Evolutionary conservation across 2,888 invertebrate genomes (phyloP).

Genomic region (Mythimna pallens): DNA sequence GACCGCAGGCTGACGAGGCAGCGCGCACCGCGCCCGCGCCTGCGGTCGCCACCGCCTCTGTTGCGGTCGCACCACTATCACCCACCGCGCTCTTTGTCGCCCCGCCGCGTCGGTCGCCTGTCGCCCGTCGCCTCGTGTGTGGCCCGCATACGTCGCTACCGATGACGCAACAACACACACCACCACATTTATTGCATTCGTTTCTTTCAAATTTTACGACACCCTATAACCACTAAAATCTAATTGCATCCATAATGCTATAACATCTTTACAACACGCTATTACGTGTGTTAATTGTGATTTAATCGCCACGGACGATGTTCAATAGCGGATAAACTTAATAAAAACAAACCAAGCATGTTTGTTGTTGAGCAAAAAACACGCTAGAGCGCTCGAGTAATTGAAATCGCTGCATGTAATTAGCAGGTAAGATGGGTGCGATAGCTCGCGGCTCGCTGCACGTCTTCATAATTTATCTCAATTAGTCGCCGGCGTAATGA

Average conservation of each 20-base stretch:
- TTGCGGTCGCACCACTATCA: conserved; percentile 74
- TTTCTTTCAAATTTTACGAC: conserved; percentile 75
- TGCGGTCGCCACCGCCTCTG: conserved; percentile 72
- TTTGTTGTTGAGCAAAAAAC: conserved; percentile 70
- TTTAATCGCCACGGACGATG: conserved; percentile 72
- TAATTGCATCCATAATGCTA: conserved; percentile 76
- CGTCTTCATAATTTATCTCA: conserved; percentile 90
- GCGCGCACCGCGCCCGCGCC: conserved; percentile 56
- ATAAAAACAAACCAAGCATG: conserved; percentile 72
- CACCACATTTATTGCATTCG: conserved; percentile 72
- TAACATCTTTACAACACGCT: conserved; percentile 71
- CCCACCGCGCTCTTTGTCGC: conserved; percentile 63
- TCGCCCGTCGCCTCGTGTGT: conserved; percentile 70
- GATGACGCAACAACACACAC: conserved; percentile 65
- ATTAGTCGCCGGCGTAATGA: conserved; percentile 87
- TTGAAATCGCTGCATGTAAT: conserved; percentile 88
- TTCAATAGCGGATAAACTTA: conserved; percentile 71
- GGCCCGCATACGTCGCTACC: conserved; percentile 70
- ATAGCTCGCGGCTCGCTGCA: conserved; percentile 83
- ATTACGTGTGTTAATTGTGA: conserved; percentile 76
- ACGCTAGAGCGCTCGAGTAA: conserved; percentile 76
- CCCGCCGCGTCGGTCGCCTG: conserved; percentile 44
- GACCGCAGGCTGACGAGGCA: conserved; percentile 74
- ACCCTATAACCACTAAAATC: conserved; percentile 74
- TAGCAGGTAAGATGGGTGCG: conserved; percentile 83